A percentile compares a stretch with the other conserved stretches of the same genome.
phyloP scores from a whole-genome alignment of 2,888 invertebrate species.

The Lasioglossum malachurum region DNA sequence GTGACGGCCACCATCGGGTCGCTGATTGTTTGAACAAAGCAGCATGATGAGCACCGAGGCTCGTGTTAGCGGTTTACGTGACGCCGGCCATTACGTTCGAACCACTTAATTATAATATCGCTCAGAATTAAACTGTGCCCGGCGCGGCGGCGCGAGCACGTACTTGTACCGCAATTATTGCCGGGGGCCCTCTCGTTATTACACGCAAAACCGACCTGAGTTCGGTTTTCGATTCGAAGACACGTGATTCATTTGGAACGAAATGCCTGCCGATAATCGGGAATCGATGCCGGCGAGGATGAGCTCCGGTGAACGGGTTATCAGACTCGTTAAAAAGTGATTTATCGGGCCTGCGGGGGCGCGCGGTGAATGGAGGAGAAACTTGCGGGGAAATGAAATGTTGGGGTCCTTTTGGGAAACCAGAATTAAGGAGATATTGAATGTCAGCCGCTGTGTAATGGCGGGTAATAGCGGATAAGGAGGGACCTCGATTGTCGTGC shows the following conservation, averaged over 20 bases:
- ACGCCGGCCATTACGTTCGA: constrained; percentile 83
- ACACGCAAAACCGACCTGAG: constrained; percentile 71
- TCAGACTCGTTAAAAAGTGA: constrained; percentile 63
- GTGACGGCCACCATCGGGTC: constrained; percentile 82
- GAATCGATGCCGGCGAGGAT: constrained; percentile 59
- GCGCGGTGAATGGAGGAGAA: constrained; percentile 4
- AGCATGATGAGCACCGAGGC: constrained; percentile 77
- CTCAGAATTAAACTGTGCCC: constrained; percentile 83
- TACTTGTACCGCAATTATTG: constrained; percentile 84
- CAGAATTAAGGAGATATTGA: constrained; percentile 44
- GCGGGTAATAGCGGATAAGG: background rate
- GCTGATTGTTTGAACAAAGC: constrained; percentile 82
- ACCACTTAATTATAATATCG: constrained; percentile 85
- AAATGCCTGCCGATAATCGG: constrained; percentile 54
- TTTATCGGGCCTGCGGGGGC: constrained; percentile 33
- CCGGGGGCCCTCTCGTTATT: constrained; percentile 77
- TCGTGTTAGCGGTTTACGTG: constrained; percentile 80
- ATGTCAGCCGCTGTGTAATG: constrained; percentile 4
- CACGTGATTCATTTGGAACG: constrained; percentile 53
- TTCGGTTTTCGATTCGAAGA: constrained; percentile 63
- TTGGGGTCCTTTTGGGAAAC: constrained; percentile 6
- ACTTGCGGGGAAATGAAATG: constrained; percentile 37
- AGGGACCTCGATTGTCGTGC: background rate
- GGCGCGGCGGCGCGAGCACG: constrained; percentile 84
- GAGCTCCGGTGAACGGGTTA: constrained; percentile 48